These are phyloP conservation scores for Rhea pennata DNA, from an alignment of 2,113 vertebrate genomes.

Conservation along the genomic window DNA sequence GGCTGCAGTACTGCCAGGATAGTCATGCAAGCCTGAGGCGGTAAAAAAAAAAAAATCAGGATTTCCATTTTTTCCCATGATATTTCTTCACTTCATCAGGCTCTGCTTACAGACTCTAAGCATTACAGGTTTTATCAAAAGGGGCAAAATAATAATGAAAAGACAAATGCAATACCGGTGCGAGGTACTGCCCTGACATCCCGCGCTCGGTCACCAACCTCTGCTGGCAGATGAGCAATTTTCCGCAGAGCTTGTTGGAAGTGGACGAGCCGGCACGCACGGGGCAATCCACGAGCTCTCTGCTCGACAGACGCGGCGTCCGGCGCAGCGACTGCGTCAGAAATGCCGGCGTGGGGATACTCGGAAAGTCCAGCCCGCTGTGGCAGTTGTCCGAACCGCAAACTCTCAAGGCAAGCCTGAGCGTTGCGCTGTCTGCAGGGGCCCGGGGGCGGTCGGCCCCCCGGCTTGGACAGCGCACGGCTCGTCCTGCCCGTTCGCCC, in stretches of 20 bases:
- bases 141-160: neutral
- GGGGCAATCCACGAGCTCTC: neutral
- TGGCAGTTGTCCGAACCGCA: constrained; percentile 22
- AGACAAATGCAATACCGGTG: neutral
- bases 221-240: neutral
- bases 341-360: neutral
- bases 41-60: neutral
- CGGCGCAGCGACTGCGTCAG: neutral
- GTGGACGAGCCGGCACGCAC: neutral
- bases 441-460: neutral
- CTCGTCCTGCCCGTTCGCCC: neutral
- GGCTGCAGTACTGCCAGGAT: neutral
- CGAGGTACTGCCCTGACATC: neutral
- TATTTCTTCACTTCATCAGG: neutral
- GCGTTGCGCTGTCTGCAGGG: constrained; percentile 5
- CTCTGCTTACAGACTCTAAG: neutral
- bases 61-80: neutral
- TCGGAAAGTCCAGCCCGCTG: constrained; percentile 20
- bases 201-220: neutral
- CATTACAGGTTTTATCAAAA: neutral
- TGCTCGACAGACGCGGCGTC: neutral
- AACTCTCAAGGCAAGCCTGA: constrained; percentile 32
- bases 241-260: neutral
- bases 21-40: neutral
- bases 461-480: neutral